These are phyloP conservation scores for Osmoderma eremita DNA, from an alignment of 2,888 invertebrate genomes.

Conservation along the genomic window DNA sequence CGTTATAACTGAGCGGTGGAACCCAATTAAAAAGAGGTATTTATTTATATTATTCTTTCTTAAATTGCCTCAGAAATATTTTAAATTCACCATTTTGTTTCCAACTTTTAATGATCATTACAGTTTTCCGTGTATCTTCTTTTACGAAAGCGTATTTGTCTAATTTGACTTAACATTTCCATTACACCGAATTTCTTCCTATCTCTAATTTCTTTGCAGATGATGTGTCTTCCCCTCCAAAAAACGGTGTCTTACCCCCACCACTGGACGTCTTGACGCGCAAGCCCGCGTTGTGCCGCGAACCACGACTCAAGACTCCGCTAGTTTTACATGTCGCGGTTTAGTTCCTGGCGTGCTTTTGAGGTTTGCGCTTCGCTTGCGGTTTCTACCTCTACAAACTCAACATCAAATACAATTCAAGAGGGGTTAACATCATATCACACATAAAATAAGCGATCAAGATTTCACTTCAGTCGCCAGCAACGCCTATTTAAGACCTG, in stretches of 20 bases:
- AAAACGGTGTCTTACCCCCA: slow-evolving; percentile 57
- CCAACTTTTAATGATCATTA: neutral
- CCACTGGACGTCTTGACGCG: slow-evolving; percentile 56
- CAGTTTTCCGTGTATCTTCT: slow-evolving; percentile 3
- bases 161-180: slow-evolving; percentile 9
- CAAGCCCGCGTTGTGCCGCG: slow-evolving; percentile 54
- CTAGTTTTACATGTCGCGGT: slow-evolving; percentile 49
- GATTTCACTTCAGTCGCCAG: slow-evolving; percentile 10
- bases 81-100: neutral
- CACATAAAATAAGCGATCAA: slow-evolving; percentile 23
- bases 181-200: slow-evolving; percentile 40
- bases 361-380: slow-evolving; percentile 45
- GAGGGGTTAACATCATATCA: slow-evolving; percentile 25
- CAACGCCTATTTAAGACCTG: neutral
- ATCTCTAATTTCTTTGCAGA: slow-evolving; percentile 54
- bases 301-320: slow-evolving; percentile 48
- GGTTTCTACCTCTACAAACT: slow-evolving; percentile 31
- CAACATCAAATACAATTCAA: slow-evolving; percentile 18
- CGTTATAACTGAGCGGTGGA: neutral
- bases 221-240: slow-evolving; percentile 52
- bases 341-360: slow-evolving; percentile 49
- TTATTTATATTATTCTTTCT: neutral
- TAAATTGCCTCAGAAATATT: neutral
- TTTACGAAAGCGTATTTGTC: neutral
- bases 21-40: slow-evolving; percentile 9